Evolutionary conservation across 2,888 invertebrate genomes (phyloP), one percentile per base, ranked within the genome.

Genomic region (Glyphotaelius pellucidus): DNA sequence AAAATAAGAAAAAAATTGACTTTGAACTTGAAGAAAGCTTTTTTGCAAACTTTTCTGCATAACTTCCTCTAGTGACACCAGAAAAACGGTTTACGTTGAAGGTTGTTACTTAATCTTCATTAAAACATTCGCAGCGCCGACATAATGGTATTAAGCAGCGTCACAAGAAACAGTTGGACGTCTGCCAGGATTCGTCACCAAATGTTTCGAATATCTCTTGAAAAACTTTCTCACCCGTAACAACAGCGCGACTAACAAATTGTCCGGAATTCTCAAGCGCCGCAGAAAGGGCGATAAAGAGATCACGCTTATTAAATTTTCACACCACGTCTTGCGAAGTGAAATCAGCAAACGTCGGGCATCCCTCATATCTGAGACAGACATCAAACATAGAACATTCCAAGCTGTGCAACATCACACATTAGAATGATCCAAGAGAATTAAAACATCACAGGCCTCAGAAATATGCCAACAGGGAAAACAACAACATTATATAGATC

Each of bases 121-220:
- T 83, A 83, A 83, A 83, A 32, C 83, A 25, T 25, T 31, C 35
- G 25, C 83, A 25, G 25, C 35, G 83, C 25, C 32, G 83, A 83
- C 32, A 38, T 35, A 83, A 83, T 31, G 35, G 35, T 5, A 67
- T 67, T 67, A n/a, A 67, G 67, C 67, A 67, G 67, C 67, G 67
- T n/a, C 19, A 67, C 35, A 15, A 83, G 83, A 32, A 38, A 32
- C 35, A 38, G 14, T 32, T 83, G 83, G 83, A 83, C 35, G 35
- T 32, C 32, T 25, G 83, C 83, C 83, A 83, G 83, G n/a, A 32
- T 83, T 83, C 19, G 35, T 83, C 83, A 83, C 35, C 35, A 15
- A 83, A 83, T 83, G 35, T 83, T 83, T 83, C 32, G 83, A 83
- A 83, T 83, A 83, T 83, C 35, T 35, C 32, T 35, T n/a, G 81